Evolutionary conservation across 2,113 vertebrate genomes (phyloP), one percentile per base, ranked within the genome.

Genomic region (Tragulus kanchil): DNA sequence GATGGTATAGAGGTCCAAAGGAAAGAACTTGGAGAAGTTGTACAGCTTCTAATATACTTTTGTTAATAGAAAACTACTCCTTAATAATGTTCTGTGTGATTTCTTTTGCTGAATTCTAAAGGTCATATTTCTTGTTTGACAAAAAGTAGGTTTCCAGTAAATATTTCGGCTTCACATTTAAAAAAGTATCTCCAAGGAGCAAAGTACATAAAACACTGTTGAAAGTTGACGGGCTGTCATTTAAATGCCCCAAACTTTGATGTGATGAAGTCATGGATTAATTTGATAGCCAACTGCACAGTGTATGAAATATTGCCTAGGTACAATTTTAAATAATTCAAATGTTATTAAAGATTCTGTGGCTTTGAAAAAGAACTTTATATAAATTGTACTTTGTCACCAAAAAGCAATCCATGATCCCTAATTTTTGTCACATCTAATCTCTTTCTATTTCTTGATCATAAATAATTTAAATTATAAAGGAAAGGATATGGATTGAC

Each of bases 81-180:
- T 23, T 81, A 8, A 8, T 50, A 73, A 58, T 13, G 67, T 16
- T 42, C 56, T 21, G 10, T 65, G 21, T 69, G 42, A 73, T 79
- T 79, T 84, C 91, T 81, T 95, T 77, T 79, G 61, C 26, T 96
- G 19, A 67, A 81, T 81, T 95, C 91, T 71, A 84, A 93, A 90
- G 65, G 58, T 77, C 65, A 77, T n/a, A 50, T 9, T 77, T 62
- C 14, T 1, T n/a, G 52, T 75, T 92, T 78, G 59, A 16, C 69
- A 79, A 88, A 75, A 64, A 15, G 52, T 73, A 93, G 11, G 31
- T 54, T 85, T 94, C 15, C 9, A 75, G 64, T 42, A 50, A 90
- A 86, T 77, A 86, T 75, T 83, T 16, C 69, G 87, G 4, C 3
- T 77, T 85, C 69, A 71, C 14, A 71, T 85, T 89, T 62, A 19